Evolutionary conservation across 2,888 invertebrate genomes (phyloP), one percentile per base, ranked within the genome.

Genomic region (Morinoia aosen): DNA sequence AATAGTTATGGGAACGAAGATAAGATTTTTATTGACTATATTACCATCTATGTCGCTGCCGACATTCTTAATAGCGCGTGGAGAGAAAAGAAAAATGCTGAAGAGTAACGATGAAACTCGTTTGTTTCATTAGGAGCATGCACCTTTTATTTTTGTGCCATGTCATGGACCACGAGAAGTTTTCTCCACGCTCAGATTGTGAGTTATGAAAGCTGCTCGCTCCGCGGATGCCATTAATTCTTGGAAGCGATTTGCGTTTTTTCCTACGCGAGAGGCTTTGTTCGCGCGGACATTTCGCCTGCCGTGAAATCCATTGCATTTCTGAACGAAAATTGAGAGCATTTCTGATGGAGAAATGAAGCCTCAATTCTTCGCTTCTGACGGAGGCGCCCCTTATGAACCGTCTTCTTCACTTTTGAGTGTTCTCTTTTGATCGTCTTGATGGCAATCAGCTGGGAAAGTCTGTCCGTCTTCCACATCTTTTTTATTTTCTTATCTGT

Each of bases 221-320:
- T 90, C 12, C 19, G 48, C 90, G 48, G 90, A 90, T 40, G 90
- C 90, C 90, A 90, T 90, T 90, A 90, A 90, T 90, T 48, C 90
- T 90, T 90, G 90, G 90, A 90, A 90, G 90, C 90, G 90, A 90
- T 90, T 90, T 93, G 56, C 93, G 93, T 93, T 57, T 57, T 93
- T 93, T 33, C 57, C 48, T 10, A 58, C 57, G 57, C 93, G 93
- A 10, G 93, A 39, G 57, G 93, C 93, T 93, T 93, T 93, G 93
- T 93, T 39, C 56, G 57, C 16, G 57, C 57, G 58, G 19, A 93
- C 93, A 93, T 57, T 93, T n/a, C 57, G 57, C 48, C 48, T 56
- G 33, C 48, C 93, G 58, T 57, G 93, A 57, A 93, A 57, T 93
- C 48, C 93, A 93, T 93, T 57, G 93, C 57, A 56, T 57, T 93